phyloP scores from a whole-genome alignment of 2,113 vertebrate genomes.

The Peromyscus leucopus region DNA sequence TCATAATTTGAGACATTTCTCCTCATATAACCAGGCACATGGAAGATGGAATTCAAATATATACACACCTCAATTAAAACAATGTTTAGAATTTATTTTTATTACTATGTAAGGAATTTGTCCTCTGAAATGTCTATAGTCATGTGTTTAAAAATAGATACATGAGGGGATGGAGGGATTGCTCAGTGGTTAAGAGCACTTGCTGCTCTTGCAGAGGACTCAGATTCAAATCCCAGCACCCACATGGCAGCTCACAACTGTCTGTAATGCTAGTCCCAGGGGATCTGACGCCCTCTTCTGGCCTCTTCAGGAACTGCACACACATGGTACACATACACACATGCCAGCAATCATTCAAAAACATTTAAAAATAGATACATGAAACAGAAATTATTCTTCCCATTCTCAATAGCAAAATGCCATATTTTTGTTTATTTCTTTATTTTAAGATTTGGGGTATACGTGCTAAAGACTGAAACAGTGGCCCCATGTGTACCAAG shows the following conservation, averaged over 20 bases:
- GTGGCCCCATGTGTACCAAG: accelerated
- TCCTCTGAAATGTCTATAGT: slow-evolving; percentile 35
- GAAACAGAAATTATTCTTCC: neutral
- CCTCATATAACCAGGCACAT: neutral
- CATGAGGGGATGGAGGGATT: neutral
- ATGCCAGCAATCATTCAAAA: neutral
- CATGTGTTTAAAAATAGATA: slow-evolving; percentile 1
- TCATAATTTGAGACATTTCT: neutral
- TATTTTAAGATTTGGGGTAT: neutral
- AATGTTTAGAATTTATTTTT: slow-evolving; percentile 20
- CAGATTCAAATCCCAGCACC: neutral
- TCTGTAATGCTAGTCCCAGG: neutral
- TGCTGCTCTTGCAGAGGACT: neutral
- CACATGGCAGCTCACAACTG: neutral
- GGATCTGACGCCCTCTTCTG: neutral
- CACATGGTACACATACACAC: neutral
- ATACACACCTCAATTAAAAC: neutral
- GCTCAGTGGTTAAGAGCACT: neutral
- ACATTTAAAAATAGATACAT: neutral
- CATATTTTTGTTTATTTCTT: slow-evolving; percentile 23
- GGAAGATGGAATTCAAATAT: neutral
- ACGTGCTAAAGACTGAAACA: neutral
- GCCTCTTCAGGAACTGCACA: neutral
- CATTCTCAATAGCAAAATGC: slow-evolving; percentile 13
- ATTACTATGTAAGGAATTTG: neutral